Evolutionary conservation across 1,140 invertebrate species (phyloP).

Genomic region (Sitobion miscanthi): DNA sequence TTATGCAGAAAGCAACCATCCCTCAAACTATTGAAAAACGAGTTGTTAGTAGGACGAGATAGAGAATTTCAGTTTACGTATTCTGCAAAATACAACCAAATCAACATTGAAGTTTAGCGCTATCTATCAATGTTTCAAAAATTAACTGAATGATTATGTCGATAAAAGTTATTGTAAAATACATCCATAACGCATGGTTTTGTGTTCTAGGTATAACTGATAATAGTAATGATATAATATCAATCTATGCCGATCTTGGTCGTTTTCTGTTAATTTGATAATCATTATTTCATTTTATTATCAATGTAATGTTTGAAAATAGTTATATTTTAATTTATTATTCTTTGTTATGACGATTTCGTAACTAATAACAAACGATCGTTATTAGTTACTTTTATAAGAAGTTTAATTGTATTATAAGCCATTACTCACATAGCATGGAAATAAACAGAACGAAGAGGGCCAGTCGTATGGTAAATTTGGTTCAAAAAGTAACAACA

Average conservation of each 20-base stretch:
- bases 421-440: too few species aligned
- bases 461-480: too few species aligned
- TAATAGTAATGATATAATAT: neutral
- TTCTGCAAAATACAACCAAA: constrained; percentile 15
- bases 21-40: too few species aligned
- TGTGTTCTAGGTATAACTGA: neutral
- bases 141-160: constrained; percentile 6
- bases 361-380: neutral
- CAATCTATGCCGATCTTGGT: neutral
- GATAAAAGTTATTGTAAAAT: neutral
- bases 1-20: too few species aligned
- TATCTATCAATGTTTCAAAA: constrained; percentile 21
- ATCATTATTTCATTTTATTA: neutral
- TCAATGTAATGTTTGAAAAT: neutral
- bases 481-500: too few species aligned
- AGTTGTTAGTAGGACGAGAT: too few species aligned
- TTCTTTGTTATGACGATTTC: constrained; percentile 29
- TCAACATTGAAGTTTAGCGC: neutral
- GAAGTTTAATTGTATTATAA: neutral
- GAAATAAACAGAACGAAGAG: too few species aligned
- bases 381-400: constrained; percentile 15
- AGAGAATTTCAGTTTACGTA: neutral
- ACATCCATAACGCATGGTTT: neutral
- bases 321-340: neutral
- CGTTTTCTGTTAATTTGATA: neutral